Percentiles rank a stretch among this genome's conserved stretches.
Conservation (phyloP, 2,888 invertebrate species). For the Tetheella fluctuosa region DNA sequence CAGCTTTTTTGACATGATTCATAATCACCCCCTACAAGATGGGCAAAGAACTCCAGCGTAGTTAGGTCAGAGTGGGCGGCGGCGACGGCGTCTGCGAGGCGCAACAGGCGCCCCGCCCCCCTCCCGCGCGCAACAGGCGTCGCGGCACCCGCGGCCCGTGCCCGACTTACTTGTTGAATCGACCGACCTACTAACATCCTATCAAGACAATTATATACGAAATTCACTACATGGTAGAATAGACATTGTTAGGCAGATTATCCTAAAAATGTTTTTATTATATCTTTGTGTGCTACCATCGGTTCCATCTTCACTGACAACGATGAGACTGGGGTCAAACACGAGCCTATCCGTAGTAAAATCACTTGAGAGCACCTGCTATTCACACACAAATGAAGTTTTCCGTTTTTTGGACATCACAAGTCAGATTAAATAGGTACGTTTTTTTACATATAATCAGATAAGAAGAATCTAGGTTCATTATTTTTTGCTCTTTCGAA, state of each 20-base stretch:
- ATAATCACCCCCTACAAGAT: slow-evolving; percentile 67
- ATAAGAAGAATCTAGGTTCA: no score
- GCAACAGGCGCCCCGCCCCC: slow-evolving; percentile 78
- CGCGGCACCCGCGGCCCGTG: slow-evolving; percentile 55
- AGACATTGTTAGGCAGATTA: slow-evolving; percentile 25
- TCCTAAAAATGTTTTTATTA: not conserved
- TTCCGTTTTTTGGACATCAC: no score
- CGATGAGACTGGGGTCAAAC: no score
- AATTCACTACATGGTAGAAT: slow-evolving; percentile 46
- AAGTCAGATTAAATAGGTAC: no score
- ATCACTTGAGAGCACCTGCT: no score
- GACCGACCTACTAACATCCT: slow-evolving; percentile 82
- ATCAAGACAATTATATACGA: slow-evolving; percentile 65
- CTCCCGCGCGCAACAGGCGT: slow-evolving; percentile 35
- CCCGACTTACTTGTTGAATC: slow-evolving; percentile 82
- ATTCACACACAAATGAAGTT: no score
- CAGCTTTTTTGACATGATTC: slow-evolving; percentile 48
- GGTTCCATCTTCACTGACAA: no score
- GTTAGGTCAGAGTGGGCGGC: slow-evolving; percentile 55
- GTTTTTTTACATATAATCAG: no score
- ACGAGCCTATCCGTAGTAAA: no score
- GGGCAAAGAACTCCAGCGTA: slow-evolving; percentile 59
- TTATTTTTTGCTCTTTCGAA: no score
- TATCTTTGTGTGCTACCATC: not conserved
- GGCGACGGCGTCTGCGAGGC: slow-evolving; percentile 74